These are phyloP conservation scores for Alexandromys oeconomus DNA, from an alignment of 2,797 vertebrate genomes.

Conservation along the genomic window DNA sequence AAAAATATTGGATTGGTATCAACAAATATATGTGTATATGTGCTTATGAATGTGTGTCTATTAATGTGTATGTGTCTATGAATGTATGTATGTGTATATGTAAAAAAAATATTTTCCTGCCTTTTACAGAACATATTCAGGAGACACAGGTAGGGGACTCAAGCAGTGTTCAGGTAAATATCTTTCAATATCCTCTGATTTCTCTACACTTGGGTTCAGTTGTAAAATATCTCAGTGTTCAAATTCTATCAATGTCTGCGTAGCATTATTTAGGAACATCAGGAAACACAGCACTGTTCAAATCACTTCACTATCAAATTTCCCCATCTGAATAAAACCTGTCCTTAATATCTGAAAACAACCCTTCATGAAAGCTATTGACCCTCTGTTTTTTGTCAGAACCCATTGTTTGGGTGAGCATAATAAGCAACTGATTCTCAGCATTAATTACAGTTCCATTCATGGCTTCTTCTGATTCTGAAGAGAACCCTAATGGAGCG, in stretches of 20 bases:
- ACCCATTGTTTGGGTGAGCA: background rate
- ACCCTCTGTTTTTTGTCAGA: background rate
- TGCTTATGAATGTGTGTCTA: background rate
- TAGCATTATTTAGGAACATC: background rate
- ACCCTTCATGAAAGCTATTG: background rate
- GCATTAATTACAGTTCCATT: background rate
- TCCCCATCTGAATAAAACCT: background rate
- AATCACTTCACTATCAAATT: background rate
- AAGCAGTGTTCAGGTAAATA: constrained; percentile 68
- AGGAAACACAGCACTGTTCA: background rate
- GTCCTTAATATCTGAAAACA: background rate
- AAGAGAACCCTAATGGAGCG: background rate
- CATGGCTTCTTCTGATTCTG: background rate
- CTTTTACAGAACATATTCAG: constrained; percentile 41
- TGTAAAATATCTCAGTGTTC: background rate
- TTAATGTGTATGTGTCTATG: background rate
- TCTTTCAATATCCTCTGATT: background rate
- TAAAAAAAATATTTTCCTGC: background rate
- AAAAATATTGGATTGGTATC: constrained; percentile 23
- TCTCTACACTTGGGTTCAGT: background rate
- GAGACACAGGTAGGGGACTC: background rate
- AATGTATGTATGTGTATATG: background rate
- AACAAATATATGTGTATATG: background rate
- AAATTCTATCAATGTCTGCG: background rate
- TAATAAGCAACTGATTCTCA: background rate